phyloP scores from a whole-genome alignment of 2,888 invertebrate species.

The Drosophila pseudotakahashii region DNA sequence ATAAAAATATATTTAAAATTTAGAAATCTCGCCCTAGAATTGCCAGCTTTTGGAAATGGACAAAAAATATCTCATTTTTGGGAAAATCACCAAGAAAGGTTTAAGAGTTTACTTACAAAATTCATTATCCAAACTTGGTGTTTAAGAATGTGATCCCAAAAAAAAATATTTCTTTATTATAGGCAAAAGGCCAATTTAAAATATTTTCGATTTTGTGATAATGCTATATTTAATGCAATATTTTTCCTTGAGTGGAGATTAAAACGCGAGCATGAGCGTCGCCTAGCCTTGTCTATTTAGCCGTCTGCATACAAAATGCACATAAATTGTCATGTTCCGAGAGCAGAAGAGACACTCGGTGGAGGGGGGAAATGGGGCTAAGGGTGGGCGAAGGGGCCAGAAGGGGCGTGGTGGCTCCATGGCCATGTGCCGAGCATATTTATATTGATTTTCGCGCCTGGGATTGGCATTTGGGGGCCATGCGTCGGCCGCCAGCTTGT shows the following conservation, averaged over 20 bases:
- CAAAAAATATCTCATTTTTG: too few relatives aligned
- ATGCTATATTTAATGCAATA: neutral
- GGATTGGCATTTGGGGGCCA: constrained; percentile 49
- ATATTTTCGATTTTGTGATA: neutral
- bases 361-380: neutral
- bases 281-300: constrained; percentile 73
- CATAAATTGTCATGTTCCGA: constrained; percentile 76
- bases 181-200: too few relatives aligned
- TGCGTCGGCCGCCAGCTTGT: constrained; percentile 68
- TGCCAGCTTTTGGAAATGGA: too few relatives aligned
- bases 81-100: too few relatives aligned
- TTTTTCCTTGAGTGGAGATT: constrained; percentile 2
- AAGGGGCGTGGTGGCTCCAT: constrained; percentile 33
- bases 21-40: too few relatives aligned
- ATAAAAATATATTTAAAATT: too few relatives aligned
- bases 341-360: constrained; percentile 20
- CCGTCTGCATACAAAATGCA: constrained; percentile 79
- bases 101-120: too few relatives aligned
- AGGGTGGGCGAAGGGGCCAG: neutral
- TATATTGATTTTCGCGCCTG: constrained; percentile 78
- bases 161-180: too few relatives aligned
- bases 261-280: constrained; percentile 34
- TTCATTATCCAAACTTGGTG: too few relatives aligned
- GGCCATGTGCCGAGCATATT: constrained; percentile 73
- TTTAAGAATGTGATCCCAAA: too few relatives aligned